A percentile compares a stretch with the other conserved stretches of the same genome.
Evolutionary conservation across 2,888 invertebrate species (phyloP).

Genomic region (Agrochola lychnidis): DNA sequence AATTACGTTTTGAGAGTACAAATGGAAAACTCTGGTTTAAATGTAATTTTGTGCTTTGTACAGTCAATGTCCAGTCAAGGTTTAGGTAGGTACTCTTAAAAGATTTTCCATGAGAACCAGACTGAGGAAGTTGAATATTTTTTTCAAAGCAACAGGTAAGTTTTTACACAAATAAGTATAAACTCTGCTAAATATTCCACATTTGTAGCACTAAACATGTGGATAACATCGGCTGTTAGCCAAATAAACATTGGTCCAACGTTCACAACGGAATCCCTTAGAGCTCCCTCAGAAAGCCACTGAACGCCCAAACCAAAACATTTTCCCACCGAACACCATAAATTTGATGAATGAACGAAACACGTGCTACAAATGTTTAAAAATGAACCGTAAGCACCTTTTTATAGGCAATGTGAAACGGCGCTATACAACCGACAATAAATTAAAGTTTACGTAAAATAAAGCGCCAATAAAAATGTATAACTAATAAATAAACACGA

Average conservation of each 20-base stretch:
- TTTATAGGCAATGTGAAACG: slow-evolving; percentile 91
- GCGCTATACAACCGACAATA: slow-evolving; percentile 89
- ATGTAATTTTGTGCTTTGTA: slow-evolving; percentile 6
- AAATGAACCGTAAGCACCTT: slow-evolving; percentile 89
- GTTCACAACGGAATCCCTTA: slow-evolving; percentile 65
- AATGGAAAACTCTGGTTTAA: slow-evolving; percentile 17
- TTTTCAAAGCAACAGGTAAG: slow-evolving; percentile 55
- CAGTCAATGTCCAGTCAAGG: not conserved
- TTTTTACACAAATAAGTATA: slow-evolving; percentile 14
- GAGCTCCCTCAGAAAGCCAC: slow-evolving; percentile 71
- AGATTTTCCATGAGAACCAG: not conserved
- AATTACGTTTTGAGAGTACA: slow-evolving; percentile 17
- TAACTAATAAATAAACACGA: slow-evolving; percentile 91
- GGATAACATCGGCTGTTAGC: slow-evolving; percentile 67
- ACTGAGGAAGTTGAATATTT: not conserved
- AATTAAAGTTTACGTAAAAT: slow-evolving; percentile 91
- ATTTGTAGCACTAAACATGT: slow-evolving; percentile 56
- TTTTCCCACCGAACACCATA: slow-evolving; percentile 89
- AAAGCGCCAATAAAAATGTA: slow-evolving; percentile 90
- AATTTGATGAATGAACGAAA: slow-evolving; percentile 90
- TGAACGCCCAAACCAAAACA: slow-evolving; percentile 84
- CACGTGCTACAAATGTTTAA: slow-evolving; percentile 90
- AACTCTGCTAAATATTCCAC: slow-evolving; percentile 35
- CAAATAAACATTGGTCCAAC: slow-evolving; percentile 67
- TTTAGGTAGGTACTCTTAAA: not conserved